Evolutionary conservation across 2,797 vertebrate genomes (phyloP).

Genomic region (Harpagifer antarcticus): DNA sequence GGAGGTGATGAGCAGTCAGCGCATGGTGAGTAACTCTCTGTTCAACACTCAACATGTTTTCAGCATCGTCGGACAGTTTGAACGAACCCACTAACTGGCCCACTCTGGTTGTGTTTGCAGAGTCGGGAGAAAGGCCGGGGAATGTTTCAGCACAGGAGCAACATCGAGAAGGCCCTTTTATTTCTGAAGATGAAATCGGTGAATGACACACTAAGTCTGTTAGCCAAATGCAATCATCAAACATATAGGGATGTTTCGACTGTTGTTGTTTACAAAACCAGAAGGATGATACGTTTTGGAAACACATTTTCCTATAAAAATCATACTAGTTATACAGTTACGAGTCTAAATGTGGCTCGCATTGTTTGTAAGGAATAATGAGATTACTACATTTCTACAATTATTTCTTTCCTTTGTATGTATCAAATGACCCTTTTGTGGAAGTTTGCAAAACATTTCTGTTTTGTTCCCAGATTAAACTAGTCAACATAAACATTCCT

Average conservation of each 20-base stretch:
- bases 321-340: not conserved
- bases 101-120: conserved; percentile 73
- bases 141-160: conserved; percentile 92
- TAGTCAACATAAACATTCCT: conserved; percentile 97
- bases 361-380: not conserved
- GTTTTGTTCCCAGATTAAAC: conserved; percentile 88
- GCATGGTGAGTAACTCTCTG: conserved; percentile 85
- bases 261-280: not conserved
- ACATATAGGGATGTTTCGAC: not conserved
- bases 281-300: too few relatives aligned
- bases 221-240: not conserved
- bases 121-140: conserved; percentile 90
- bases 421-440: not conserved
- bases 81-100: not conserved
- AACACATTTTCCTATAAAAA: too few relatives aligned
- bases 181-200: conserved; percentile 94
- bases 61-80: not conserved
- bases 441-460: not conserved
- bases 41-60: accelerated
- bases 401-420: accelerated
- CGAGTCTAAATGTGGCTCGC: not conserved
- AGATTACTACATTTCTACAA: not conserved
- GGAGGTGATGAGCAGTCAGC: conserved; percentile 95
- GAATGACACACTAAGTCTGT: conserved; percentile 54
- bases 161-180: conserved; percentile 92